phyloP scores from a whole-genome alignment of 2,113 vertebrate species.

The Emydura subglobosa region DNA sequence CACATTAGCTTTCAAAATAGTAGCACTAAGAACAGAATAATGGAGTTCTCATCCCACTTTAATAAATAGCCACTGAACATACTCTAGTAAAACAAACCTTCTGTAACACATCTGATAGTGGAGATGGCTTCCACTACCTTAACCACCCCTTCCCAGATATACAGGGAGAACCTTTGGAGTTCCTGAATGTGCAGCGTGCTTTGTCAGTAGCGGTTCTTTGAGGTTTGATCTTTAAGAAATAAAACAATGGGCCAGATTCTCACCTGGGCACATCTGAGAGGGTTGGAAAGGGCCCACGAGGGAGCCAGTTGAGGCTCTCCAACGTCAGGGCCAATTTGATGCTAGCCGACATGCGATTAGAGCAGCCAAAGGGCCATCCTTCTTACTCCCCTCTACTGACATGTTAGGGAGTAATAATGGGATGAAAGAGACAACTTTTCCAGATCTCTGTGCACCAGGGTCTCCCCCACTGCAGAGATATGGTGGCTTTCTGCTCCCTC shows the following conservation, averaged over 20 bases:
- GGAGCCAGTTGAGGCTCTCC: neutral
- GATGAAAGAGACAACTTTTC: neutral
- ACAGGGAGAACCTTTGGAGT: neutral
- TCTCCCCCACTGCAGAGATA: neutral
- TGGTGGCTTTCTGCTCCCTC: neutral
- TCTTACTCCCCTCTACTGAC: neutral
- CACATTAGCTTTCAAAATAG: neutral
- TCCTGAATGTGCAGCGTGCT: neutral
- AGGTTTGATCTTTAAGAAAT: neutral
- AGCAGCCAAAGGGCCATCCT: neutral
- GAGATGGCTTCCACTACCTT: neutral
- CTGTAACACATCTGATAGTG: neutral
- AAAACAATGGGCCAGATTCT: neutral
- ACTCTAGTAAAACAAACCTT: neutral
- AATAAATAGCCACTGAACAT: neutral
- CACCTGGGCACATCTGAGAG: fast-evolving
- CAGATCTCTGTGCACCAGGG: neutral
- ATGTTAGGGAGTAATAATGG: fast-evolving
- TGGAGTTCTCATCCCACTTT: neutral
- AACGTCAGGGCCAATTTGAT: neutral
- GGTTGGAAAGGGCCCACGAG: neutral
- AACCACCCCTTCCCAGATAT: neutral
- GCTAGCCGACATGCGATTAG: neutral
- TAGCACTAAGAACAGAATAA: neutral
- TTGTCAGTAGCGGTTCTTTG: neutral